Evolutionary conservation across 2,113 vertebrate species (phyloP).

Genomic region (Maccullochella peelii): DNA sequence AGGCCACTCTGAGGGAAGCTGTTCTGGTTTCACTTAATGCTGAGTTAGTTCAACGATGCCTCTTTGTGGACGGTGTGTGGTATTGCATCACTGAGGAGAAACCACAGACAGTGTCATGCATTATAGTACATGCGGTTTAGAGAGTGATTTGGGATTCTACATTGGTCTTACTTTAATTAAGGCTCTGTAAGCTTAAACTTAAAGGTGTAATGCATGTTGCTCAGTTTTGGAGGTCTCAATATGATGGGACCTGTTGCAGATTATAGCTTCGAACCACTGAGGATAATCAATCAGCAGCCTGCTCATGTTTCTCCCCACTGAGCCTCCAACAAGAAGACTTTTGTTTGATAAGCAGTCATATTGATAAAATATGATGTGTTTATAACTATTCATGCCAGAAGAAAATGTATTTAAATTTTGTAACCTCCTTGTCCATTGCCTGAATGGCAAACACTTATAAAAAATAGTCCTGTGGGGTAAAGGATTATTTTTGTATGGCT

Average conservation of each 20-base stretch:
- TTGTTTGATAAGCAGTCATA: background rate
- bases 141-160: background rate
- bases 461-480: background rate
- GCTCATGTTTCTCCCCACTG: background rate
- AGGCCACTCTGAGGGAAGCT: background rate
- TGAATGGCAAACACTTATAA: background rate
- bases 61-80: conserved; percentile 70
- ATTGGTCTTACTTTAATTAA: background rate
- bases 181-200: background rate
- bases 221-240: background rate
- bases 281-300: background rate
- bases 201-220: background rate
- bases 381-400: background rate
- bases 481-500: too few relatives aligned
- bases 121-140: background rate
- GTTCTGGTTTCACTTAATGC: conserved; percentile 9
- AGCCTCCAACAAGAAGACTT: background rate
- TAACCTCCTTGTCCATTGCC: background rate
- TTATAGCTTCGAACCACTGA: background rate
- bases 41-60: conserved; percentile 61
- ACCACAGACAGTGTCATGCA: background rate
- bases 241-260: background rate
- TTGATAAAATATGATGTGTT: background rate
- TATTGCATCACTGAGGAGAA: conserved; percentile 48
- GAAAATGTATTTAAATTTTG: background rate